Evolutionary conservation across 2,797 vertebrate genomes (phyloP), one percentile per base, ranked within the genome.

Genomic region (Acrossocheilus wenchowensis): DNA sequence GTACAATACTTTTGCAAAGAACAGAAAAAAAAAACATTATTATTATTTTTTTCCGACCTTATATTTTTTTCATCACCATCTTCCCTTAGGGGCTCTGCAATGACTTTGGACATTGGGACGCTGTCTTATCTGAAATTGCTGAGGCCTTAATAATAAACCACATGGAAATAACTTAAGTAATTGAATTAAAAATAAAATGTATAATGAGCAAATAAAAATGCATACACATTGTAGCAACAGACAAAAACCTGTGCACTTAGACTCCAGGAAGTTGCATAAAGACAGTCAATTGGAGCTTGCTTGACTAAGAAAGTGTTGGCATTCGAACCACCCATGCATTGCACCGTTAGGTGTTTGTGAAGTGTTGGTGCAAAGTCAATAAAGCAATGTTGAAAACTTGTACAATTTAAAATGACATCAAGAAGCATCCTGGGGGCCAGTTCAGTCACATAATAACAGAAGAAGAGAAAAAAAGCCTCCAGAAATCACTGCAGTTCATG

Each of bases 401-500:
- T 43, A 30, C n/a, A 6, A 64, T 50, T 68, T 68, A 66, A 45
- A 15, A 64, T 74, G 52, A 62, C 10, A 62, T 34, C 54, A 48
- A 83, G 26, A 72, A 50, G 15, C 30, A n/a, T 36, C 14, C 12
- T 5, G 26, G 5, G 17, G 60, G 54, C 41, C 6, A 50, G 48
- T 48, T 75, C 26, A 75, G 39, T 9, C 69, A 30, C 23, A 83
- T 45, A 23, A 74, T 74, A 74, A 60, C 52, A 23, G 23, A 72
- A 45, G 23, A 26, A 77, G 9, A 9, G 9, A 23, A 36, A 39
- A 39, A 30, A 36, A 4, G 36, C 5, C 69, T 30, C 9, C 21
- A 57, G 34, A 26, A 60, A 30, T 39, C 48, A 54, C 21, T 54
- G 19, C 45, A 73, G 68, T 54, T 78, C 81, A 77, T 71, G 57